A percentile compares a stretch with the other conserved stretches of the same genome.
These are phyloP conservation scores for Automeris io DNA, from an alignment of 2,888 invertebrate genomes.

Conservation along the genomic window DNA sequence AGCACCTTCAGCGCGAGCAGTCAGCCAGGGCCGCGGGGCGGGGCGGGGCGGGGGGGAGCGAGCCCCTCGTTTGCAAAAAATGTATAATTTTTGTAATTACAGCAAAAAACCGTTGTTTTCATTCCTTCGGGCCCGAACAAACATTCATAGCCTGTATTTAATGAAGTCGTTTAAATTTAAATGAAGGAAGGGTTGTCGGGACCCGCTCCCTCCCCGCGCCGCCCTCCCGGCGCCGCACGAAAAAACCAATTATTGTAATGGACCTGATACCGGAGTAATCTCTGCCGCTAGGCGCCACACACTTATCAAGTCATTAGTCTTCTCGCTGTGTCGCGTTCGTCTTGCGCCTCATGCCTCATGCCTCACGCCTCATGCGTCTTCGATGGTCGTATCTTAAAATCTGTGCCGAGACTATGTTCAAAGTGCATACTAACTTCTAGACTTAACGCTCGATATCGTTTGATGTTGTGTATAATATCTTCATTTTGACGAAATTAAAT, in stretches of 20 bases:
- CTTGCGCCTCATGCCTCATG: too few relatives aligned
- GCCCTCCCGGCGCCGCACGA: conserved; percentile 18
- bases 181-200: conserved; percentile 40
- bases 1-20: not conserved
- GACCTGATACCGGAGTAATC: conserved; percentile 12
- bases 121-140: conserved; percentile 1
- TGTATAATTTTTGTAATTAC: conserved; percentile 1
- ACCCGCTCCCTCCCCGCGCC: too few relatives aligned
- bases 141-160: conserved; percentile 26
- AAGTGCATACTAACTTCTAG: too few relatives aligned
- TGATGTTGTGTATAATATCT: too few relatives aligned
- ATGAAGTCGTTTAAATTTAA: conserved; percentile 45
- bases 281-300: not conserved
- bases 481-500: too few relatives aligned
- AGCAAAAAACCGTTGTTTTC: conserved; percentile 1
- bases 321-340: too few relatives aligned
- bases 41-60: too few relatives aligned
- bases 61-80: not conserved
- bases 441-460: too few relatives aligned
- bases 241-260: conserved; percentile 55
- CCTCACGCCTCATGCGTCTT: too few relatives aligned
- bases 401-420: too few relatives aligned
- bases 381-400: too few relatives aligned
- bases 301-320: too few relatives aligned
- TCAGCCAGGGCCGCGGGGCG: not conserved